These are phyloP conservation scores for Asobara japonica DNA, from an alignment of 1,140 invertebrate species.

Conservation along the genomic window DNA sequence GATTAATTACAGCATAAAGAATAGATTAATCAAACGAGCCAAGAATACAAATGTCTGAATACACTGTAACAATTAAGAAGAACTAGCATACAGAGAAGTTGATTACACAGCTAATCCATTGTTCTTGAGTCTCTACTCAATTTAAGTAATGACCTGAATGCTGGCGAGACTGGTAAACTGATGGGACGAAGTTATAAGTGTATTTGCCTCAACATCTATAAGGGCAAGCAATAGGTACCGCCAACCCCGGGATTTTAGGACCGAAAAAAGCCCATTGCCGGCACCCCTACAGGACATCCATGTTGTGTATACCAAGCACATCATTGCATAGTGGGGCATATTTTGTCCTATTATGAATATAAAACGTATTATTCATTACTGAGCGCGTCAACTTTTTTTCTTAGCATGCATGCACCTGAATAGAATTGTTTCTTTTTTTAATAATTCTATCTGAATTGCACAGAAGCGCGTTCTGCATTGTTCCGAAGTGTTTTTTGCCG, in stretches of 20 bases:
- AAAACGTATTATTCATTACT: conserved; percentile 25
- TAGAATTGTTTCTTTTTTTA: background rate
- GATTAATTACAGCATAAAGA: background rate
- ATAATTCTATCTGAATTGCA: background rate
- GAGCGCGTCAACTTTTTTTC: background rate
- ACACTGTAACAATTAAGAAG: background rate
- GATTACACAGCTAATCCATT: background rate
- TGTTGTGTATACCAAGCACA: conserved; percentile 81
- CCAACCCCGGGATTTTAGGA: conserved; percentile 78
- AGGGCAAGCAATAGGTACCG: conserved; percentile 78
- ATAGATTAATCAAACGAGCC: conserved; percentile 37
- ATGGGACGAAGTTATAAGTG: conserved; percentile 78
- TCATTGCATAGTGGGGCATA: conserved; percentile 80
- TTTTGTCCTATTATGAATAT: conserved; percentile 73
- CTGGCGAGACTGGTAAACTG: conserved; percentile 74
- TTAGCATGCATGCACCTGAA: background rate
- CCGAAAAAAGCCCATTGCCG: conserved; percentile 71
- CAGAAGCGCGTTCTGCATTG: background rate
- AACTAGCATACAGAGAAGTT: background rate
- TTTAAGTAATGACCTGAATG: conserved; percentile 66
- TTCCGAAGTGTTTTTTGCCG: background rate
- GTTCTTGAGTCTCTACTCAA: conserved; percentile 41
- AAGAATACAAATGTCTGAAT: background rate
- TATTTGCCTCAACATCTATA: conserved; percentile 86
- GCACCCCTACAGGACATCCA: conserved; percentile 76